Conservation (phyloP, 2,888 invertebrate genomes). For the Melanophora roralis region DNA sequence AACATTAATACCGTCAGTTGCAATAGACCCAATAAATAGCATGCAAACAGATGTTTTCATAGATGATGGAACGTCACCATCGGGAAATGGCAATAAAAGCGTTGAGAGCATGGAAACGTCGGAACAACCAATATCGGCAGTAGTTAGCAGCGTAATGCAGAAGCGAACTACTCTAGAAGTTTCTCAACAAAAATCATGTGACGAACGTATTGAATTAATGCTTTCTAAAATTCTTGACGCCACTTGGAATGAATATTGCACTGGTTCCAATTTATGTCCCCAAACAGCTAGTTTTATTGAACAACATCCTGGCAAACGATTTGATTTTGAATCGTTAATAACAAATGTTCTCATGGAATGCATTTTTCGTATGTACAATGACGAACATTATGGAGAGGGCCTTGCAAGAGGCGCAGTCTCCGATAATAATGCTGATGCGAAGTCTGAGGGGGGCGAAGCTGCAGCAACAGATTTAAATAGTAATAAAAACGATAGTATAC, state of each 20-base stretch:
- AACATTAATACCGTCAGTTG: slow-evolving; percentile 34
- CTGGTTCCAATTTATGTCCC: slow-evolving; percentile 80
- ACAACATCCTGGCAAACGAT: slow-evolving; percentile 77
- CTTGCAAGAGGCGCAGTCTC: slow-evolving; percentile 13
- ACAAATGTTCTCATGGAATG: slow-evolving; percentile 80
- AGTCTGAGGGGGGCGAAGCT: slow-evolving; percentile 16
- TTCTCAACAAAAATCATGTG: slow-evolving; percentile 66
- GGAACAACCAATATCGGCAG: slow-evolving; percentile 62
- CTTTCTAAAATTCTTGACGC: slow-evolving; percentile 85
- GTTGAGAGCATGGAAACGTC: slow-evolving; percentile 86
- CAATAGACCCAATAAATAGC: slow-evolving; percentile 15
- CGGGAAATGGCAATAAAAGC: slow-evolving; percentile 21
- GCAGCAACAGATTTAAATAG: slow-evolving; percentile 26
- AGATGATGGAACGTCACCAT: slow-evolving; percentile 1
- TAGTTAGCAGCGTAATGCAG: slow-evolving; percentile 61
- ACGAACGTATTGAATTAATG: slow-evolving; percentile 78
- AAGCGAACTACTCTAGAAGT: slow-evolving; percentile 30
- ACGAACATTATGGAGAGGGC: slow-evolving; percentile 65
- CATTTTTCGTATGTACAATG: slow-evolving; percentile 76
- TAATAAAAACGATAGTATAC: slow-evolving; percentile 57
- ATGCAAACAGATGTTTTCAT: not conserved
- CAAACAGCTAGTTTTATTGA: slow-evolving; percentile 80
- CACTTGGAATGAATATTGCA: slow-evolving; percentile 82
- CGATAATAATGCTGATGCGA: slow-evolving; percentile 42
- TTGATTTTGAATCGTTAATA: slow-evolving; percentile 79